phyloP scores from a whole-genome alignment of 2,113 vertebrate species.

The Pelecanoides urinatrix region DNA sequence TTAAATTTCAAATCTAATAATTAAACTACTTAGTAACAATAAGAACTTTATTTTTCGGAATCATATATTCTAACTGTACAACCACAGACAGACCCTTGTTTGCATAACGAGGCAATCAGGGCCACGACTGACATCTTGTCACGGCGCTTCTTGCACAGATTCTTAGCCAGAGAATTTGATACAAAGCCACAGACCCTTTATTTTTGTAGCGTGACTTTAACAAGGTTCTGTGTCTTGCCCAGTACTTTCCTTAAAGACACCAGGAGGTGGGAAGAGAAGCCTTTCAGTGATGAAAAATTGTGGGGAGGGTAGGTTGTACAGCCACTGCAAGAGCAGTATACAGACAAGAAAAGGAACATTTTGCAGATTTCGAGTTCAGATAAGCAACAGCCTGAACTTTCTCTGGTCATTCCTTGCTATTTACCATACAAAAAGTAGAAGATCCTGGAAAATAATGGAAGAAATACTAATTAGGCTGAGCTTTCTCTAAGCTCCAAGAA shows the following conservation, averaged over 20 bases:
- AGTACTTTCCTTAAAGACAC: background rate
- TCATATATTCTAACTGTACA: background rate
- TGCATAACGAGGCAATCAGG: background rate
- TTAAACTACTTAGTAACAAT: background rate
- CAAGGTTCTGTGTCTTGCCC: background rate
- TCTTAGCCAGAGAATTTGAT: background rate
- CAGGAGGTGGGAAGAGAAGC: background rate
- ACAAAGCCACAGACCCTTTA: background rate
- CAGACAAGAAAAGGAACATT: background rate
- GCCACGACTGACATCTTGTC: background rate
- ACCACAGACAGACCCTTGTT: background rate
- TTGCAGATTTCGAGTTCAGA: background rate
- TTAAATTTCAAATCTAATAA: background rate
- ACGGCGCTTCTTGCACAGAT: background rate
- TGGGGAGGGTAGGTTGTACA: background rate
- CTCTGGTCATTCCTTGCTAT: background rate
- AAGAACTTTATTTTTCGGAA: background rate
- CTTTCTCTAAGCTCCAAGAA: background rate
- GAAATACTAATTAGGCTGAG: background rate
- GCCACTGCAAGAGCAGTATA: background rate
- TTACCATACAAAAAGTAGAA: background rate
- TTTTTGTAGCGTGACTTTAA: background rate
- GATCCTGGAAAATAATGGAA: background rate
- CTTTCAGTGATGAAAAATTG: no score
- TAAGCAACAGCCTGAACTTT: background rate